These are phyloP conservation scores for Cybosia mesomella DNA, from an alignment of 2,888 invertebrate genomes.

Conservation along the genomic window DNA sequence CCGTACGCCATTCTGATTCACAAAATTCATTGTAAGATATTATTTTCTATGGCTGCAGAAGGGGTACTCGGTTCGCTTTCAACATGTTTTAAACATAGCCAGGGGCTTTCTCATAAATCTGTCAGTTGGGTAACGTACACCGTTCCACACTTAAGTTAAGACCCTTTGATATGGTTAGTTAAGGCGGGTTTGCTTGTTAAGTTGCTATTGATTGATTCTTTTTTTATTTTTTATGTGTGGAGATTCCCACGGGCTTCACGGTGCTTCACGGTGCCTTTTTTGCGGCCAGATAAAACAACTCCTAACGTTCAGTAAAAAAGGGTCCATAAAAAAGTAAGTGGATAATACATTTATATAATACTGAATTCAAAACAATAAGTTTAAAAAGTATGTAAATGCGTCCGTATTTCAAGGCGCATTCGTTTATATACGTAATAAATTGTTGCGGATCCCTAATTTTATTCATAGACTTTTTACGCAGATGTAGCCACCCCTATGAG, in stretches of 20 bases:
- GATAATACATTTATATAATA: background rate
- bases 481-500: conserved; percentile 36
- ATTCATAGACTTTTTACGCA: conserved; percentile 62
- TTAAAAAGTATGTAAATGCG: conserved; percentile 46
- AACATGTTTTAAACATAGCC: conserved; percentile 1
- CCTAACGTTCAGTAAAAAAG: too few species aligned
- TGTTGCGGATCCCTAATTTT: conserved; percentile 57
- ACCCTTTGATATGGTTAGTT: background rate
- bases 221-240: too few species aligned
- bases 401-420: conserved; percentile 33
- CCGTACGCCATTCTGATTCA: too few species aligned
- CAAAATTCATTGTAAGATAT: background rate
- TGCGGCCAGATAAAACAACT: too few species aligned
- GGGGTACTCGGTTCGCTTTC: background rate
- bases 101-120: conserved; percentile 18
- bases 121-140: conserved; percentile 7
- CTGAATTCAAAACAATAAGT: conserved; percentile 6
- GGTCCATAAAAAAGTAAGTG: background rate
- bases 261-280: too few species aligned
- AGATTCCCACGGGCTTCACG: too few species aligned
- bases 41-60: background rate
- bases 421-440: conserved; percentile 60
- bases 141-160: conserved; percentile 15
- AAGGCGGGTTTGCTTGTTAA: background rate
- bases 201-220: background rate